A percentile compares a stretch with the other conserved stretches of the same genome.
phyloP scores from a whole-genome alignment of 2,113 vertebrate genomes.

The Malurus alboscapulatus region DNA sequence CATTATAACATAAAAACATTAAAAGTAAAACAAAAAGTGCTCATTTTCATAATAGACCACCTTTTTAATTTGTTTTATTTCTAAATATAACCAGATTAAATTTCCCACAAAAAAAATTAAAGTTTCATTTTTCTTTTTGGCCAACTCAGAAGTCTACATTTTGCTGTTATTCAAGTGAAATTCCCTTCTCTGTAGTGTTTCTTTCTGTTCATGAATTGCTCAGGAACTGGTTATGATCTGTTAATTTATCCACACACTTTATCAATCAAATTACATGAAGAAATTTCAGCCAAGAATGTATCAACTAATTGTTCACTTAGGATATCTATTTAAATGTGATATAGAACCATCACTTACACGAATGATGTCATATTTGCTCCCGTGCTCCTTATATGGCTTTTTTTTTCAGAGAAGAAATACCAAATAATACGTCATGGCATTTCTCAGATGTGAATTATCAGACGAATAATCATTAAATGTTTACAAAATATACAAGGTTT shows the following conservation, averaged over 20 bases:
- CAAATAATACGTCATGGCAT: background rate
- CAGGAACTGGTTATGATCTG: slow-evolving; percentile 3
- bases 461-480: background rate
- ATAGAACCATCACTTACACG: background rate
- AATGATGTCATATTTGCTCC: background rate
- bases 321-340: background rate
- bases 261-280: background rate
- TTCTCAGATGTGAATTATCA: background rate
- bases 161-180: background rate
- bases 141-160: background rate
- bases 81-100: background rate
- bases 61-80: background rate
- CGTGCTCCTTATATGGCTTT: background rate
- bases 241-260: slow-evolving; percentile 22
- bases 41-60: background rate
- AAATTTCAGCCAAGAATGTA: slow-evolving; percentile 11
- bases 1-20: background rate
- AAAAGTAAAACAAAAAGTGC: background rate
- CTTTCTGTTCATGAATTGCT: background rate
- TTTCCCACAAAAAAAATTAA: background rate
- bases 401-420: background rate
- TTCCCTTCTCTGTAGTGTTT: background rate
- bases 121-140: background rate
- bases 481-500: background rate
- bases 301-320: background rate